Conservation (phyloP, 2,888 invertebrate genomes). For the Himalopsyche anomala region DNA sequence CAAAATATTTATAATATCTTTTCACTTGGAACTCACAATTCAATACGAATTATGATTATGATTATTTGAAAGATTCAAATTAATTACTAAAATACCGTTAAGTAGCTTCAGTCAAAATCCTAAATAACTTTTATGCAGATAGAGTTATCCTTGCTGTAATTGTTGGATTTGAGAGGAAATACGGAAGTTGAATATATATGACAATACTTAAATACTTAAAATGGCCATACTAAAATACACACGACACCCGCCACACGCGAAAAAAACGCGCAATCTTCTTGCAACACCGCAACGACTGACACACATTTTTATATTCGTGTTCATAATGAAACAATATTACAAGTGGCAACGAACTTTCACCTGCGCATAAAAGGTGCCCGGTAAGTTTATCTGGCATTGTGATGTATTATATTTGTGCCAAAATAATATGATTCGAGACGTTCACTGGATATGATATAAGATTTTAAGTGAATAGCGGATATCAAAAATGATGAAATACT, state of each 20-base stretch:
- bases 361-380: conserved; percentile 13
- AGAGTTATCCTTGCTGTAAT: too few species aligned
- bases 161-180: background rate
- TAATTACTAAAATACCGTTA: too few species aligned
- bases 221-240: background rate
- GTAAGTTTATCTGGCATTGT: background rate
- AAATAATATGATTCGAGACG: too few species aligned
- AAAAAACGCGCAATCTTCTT: conserved; percentile 6
- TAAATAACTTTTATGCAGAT: too few species aligned
- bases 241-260: background rate
- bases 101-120: too few species aligned
- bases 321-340: background rate
- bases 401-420: background rate
- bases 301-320: conserved; percentile 9
- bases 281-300: background rate
- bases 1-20: too few species aligned
- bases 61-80: too few species aligned
- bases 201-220: background rate
- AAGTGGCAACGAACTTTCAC: conserved; percentile 17
- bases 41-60: too few species aligned
- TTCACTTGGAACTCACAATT: too few species aligned
- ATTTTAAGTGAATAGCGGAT: too few species aligned
- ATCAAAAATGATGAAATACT: too few species aligned
- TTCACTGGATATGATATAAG: too few species aligned
- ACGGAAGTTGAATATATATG: background rate